Evolutionary conservation across 2,888 invertebrate species (phyloP).

Genomic region (Deilephila elpenor): DNA sequence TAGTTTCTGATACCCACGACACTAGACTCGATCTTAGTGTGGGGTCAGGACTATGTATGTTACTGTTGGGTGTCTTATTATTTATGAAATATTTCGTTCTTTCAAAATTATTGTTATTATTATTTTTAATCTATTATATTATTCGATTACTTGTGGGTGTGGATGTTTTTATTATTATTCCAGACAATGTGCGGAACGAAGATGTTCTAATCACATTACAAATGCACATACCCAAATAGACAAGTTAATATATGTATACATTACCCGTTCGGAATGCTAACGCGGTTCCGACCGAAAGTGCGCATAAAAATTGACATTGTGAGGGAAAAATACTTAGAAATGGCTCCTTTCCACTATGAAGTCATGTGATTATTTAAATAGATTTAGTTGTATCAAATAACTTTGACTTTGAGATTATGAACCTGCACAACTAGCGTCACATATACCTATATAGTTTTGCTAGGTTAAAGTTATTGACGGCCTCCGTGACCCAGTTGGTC

Average conservation of each 20-base stretch:
- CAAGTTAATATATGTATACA: constrained; percentile 3
- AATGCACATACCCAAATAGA: constrained; percentile 24
- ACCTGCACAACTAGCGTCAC: no score
- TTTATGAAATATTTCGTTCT: no score
- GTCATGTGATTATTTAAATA: neutral
- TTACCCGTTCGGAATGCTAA: constrained; percentile 2
- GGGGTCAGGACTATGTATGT: no score
- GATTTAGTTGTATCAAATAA: neutral
- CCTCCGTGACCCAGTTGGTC: no score
- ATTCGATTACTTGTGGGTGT: neutral
- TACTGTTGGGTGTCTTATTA: no score
- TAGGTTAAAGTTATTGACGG: no score
- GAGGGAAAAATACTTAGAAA: constrained; percentile 11
- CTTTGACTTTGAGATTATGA: no score
- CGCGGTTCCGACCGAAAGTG: constrained; percentile 4
- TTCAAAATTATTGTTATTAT: no score
- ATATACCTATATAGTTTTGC: no score
- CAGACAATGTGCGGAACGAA: constrained; percentile 5
- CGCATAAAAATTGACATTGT: neutral
- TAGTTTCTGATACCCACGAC: no score
- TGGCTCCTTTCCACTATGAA: constrained; percentile 1
- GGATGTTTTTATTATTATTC: constrained; percentile 8
- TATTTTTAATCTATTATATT: no score
- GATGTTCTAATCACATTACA: constrained; percentile 19
- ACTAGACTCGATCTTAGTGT: no score